Conservation (phyloP, 2,888 invertebrate species). For the Corythucha ciliata region DNA sequence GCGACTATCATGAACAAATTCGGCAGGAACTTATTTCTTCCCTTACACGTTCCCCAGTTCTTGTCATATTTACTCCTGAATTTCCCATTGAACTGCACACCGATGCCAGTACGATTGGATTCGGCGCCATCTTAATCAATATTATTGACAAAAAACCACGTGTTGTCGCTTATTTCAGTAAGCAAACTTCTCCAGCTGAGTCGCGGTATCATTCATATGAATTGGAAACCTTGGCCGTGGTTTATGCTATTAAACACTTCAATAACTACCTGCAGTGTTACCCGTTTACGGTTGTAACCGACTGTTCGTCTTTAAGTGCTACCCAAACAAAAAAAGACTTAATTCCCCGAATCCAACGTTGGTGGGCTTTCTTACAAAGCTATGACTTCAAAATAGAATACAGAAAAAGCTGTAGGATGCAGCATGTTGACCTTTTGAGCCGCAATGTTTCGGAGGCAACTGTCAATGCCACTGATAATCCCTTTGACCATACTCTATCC, state of each 20-base stretch:
- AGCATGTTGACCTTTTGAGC: constrained; percentile 38
- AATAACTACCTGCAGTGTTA: constrained; percentile 38
- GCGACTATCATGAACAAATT: constrained; percentile 5
- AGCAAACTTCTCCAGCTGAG: constrained; percentile 7
- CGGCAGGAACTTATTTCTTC: constrained; percentile 12
- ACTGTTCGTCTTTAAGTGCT: constrained; percentile 38
- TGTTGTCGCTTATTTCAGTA: constrained; percentile 17
- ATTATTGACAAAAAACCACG: constrained; percentile 8
- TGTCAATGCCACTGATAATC: no score
- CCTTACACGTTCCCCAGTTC: constrained; percentile 1
- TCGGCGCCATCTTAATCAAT: constrained; percentile 4
- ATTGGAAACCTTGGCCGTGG: constrained; percentile 11
- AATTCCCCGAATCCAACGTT: constrained; percentile 36
- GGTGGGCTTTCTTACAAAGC: constrained; percentile 38
- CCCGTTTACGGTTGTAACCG: constrained; percentile 37
- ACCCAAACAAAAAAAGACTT: constrained; percentile 37
- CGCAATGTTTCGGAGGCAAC: constrained; percentile 6
- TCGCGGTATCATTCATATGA: constrained; percentile 10
- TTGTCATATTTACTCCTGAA: constrained; percentile 9
- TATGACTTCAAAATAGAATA: constrained; percentile 34
- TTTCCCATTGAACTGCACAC: constrained; percentile 14
- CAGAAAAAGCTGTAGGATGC: constrained; percentile 34
- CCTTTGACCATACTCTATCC: no score
- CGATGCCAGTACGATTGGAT: constrained; percentile 14
- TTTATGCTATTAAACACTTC: constrained; percentile 36